Evolutionary conservation across 2,888 invertebrate species (phyloP).

Genomic region (Spialia ferax): DNA sequence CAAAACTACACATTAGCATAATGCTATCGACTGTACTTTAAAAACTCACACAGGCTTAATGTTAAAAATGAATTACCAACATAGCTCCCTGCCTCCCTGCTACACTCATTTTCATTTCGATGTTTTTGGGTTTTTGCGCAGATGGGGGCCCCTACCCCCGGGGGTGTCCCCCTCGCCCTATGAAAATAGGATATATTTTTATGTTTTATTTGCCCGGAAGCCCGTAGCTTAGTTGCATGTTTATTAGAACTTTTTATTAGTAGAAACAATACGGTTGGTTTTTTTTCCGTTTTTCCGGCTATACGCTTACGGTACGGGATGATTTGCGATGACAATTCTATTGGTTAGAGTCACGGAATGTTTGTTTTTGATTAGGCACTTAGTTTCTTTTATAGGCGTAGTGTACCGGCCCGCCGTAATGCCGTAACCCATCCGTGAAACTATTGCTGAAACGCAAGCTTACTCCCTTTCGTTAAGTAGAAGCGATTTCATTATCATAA

Average conservation of each 20-base stretch:
- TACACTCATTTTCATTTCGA: slow-evolving; percentile 87
- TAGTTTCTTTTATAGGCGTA: slow-evolving; percentile 45
- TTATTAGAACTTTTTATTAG: slow-evolving; percentile 87
- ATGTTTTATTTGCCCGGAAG: slow-evolving; percentile 87
- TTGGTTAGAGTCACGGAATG: slow-evolving; percentile 72
- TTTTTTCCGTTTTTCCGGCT: slow-evolving; percentile 59
- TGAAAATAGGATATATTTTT: slow-evolving; percentile 87
- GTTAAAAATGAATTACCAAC: slow-evolving; percentile 87
- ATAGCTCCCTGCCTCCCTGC: slow-evolving; percentile 75
- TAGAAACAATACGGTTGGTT: slow-evolving; percentile 75
- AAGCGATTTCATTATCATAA: background rate
- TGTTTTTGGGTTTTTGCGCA: slow-evolving; percentile 88
- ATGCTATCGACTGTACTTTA: slow-evolving; percentile 78
- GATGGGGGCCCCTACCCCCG: slow-evolving; percentile 62
- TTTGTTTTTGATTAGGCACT: slow-evolving; percentile 60
- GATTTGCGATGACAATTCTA: slow-evolving; percentile 75
- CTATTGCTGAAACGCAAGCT: slow-evolving; percentile 14
- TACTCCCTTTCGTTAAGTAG: background rate
- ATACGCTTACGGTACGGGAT: slow-evolving; percentile 48
- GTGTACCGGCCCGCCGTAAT: slow-evolving; percentile 6
- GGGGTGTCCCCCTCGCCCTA: slow-evolving; percentile 75
- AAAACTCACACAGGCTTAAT: slow-evolving; percentile 84
- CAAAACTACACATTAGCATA: slow-evolving; percentile 51
- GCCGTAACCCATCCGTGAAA: slow-evolving; percentile 27
- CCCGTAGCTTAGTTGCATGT: slow-evolving; percentile 86